phyloP scores from a whole-genome alignment of 2,113 vertebrate species.

The Neoarius graeffei region DNA sequence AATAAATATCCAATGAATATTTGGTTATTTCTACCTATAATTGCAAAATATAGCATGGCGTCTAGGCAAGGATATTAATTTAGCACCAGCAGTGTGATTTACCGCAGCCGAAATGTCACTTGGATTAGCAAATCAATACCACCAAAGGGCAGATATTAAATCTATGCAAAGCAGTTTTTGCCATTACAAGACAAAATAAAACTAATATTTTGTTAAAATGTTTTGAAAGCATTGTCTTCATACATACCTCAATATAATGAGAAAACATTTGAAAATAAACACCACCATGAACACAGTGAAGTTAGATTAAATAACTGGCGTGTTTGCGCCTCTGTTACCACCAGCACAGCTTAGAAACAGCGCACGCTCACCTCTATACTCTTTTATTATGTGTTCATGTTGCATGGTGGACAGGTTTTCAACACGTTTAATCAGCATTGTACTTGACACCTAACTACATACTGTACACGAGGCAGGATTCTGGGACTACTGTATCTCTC shows the following conservation, averaged over 20 bases:
- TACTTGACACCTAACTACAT: background rate
- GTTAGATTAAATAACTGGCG: background rate
- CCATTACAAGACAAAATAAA: background rate
- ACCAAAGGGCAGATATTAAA: conserved; percentile 16
- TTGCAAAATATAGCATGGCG: background rate
- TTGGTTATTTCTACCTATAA: background rate
- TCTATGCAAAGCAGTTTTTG: background rate
- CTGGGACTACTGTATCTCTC: background rate
- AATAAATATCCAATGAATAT: background rate
- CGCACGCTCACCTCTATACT: background rate
- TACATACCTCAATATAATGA: background rate
- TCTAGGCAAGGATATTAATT: background rate
- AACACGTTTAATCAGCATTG: background rate
- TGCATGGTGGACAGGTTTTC: background rate
- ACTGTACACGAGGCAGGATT: background rate
- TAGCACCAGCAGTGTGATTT: background rate
- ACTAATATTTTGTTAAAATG: background rate
- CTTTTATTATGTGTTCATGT: background rate
- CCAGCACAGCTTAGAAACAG: background rate
- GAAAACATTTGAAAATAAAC: background rate
- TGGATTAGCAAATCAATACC: conserved; percentile 13
- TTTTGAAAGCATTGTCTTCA: background rate
- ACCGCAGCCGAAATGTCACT: background rate
- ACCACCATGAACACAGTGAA: background rate
- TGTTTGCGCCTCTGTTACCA: background rate